These are phyloP conservation scores for Cosmia trapezina DNA, from an alignment of 2,888 invertebrate species.

Conservation along the genomic window DNA sequence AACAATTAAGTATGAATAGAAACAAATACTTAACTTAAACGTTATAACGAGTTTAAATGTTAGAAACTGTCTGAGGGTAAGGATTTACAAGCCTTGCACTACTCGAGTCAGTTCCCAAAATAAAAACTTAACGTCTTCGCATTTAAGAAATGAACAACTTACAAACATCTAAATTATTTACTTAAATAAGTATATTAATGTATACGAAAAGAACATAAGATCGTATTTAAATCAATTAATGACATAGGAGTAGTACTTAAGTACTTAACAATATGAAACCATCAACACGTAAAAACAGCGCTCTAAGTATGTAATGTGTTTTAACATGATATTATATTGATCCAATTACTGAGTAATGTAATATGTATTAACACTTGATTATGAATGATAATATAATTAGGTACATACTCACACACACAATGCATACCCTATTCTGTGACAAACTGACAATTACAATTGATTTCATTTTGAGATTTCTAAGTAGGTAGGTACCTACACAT, in stretches of 20 bases:
- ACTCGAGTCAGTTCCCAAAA: neutral
- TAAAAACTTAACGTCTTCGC: neutral
- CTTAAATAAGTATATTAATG: too few species aligned
- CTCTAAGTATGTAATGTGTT: neutral
- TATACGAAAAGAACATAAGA: neutral
- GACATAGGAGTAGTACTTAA: neutral
- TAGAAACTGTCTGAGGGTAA: neutral
- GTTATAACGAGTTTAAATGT: neutral
- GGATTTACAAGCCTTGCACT: neutral
- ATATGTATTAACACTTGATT: neutral
- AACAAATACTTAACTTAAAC: neutral
- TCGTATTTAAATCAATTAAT: slow-evolving; percentile 6
- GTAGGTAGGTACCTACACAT: too few species aligned
- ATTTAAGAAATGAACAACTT: slow-evolving; percentile 2
- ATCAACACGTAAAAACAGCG: slow-evolving; percentile 18
- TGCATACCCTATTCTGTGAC: neutral
- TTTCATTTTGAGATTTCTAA: slow-evolving; percentile 2
- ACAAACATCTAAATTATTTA: neutral
- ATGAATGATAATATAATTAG: slow-evolving; percentile 6
- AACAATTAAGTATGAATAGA: neutral
- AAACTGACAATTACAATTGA: slow-evolving; percentile 7
- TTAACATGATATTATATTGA: slow-evolving; percentile 25
- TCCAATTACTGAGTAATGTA: slow-evolving; percentile 23
- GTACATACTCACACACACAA: neutral
- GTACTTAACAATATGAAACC: neutral